Evolutionary conservation across 2,797 vertebrate genomes (phyloP), one percentile per base, ranked within the genome.

Genomic region (Phoxinus dragarum): DNA sequence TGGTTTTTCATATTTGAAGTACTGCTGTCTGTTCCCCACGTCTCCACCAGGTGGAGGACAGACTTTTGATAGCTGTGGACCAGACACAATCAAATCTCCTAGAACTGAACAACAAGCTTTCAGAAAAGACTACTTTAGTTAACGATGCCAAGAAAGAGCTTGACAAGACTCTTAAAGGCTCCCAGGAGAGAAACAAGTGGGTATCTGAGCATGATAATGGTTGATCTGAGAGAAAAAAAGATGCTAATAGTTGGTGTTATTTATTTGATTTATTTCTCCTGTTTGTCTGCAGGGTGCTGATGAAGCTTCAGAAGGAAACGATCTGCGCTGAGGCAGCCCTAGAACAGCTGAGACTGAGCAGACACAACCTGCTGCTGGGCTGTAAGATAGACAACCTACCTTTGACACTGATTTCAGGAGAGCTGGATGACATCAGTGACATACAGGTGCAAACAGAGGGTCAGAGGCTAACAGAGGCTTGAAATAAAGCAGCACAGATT

Each of bases 351-450:
- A 95, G 90, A 19, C 80, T 97, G 76, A 93, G 93, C 81, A 92
- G 93, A 89, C 98, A 99, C 90, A 99, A 99, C 87, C 19, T 97
- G 73, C 95, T 99, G 82, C 93, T 98, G 44, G 93, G 92, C 66
- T 99, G 97, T 91, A 99, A 98, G 90, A 95, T 99, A 56, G 93
- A 97, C 81, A 89, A 94, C 88, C 90, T 98, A 71, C 95, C 94
- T 27, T 84, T 99, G 86, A 82, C 72, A 6, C 91, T 99, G 47
- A 86, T 96, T n/a, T 91, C 91, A n/a, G 98, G 98, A 73, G 95
- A 90, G 1, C 88, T 99, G 88, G 91, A 97, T 52, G 96, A 98
- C 72, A 97, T 99, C 94, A 97, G 94, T 61, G 95, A 98, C 88
- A 88, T 96, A 27, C 93, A 97, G 96, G 97, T 98, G 88, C 40